Evolutionary conservation across 2,113 vertebrate species (phyloP).

Genomic region (Pantherophis guttatus): DNA sequence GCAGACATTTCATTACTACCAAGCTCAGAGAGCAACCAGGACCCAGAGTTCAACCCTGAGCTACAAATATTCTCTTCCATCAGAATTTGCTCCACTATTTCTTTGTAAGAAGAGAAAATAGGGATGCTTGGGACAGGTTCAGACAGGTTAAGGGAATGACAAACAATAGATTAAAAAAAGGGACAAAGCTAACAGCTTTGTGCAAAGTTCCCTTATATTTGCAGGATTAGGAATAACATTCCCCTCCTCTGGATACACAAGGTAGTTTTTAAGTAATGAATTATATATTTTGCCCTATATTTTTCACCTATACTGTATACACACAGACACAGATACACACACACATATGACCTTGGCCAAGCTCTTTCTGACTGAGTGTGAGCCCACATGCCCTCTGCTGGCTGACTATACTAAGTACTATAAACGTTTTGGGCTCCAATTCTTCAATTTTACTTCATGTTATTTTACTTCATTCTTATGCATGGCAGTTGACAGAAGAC

Average conservation of each 20-base stretch:
- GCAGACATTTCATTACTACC: too few species aligned
- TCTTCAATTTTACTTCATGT: neutral
- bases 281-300: neutral
- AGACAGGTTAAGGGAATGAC: neutral
- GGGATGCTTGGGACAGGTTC: neutral
- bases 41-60: too few species aligned
- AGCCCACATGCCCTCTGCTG: neutral
- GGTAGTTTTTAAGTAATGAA: neutral
- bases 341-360: neutral
- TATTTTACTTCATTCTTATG: neutral
- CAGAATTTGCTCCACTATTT: neutral
- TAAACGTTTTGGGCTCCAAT: neutral
- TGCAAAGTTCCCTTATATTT: too few species aligned
- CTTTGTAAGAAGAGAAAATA: neutral
- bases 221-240: too few species aligned
- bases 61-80: too few species aligned
- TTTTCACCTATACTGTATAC: neutral
- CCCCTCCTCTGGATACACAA: too few species aligned
- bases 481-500: neutral
- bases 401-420: neutral
- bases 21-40: too few species aligned
- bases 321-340: too few species aligned
- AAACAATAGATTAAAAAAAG: neutral
- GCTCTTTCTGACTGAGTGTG: neutral
- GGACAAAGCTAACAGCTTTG: neutral